These are phyloP conservation scores for Bombus fervidus DNA, from an alignment of 1,140 invertebrate genomes.

Conservation along the genomic window DNA sequence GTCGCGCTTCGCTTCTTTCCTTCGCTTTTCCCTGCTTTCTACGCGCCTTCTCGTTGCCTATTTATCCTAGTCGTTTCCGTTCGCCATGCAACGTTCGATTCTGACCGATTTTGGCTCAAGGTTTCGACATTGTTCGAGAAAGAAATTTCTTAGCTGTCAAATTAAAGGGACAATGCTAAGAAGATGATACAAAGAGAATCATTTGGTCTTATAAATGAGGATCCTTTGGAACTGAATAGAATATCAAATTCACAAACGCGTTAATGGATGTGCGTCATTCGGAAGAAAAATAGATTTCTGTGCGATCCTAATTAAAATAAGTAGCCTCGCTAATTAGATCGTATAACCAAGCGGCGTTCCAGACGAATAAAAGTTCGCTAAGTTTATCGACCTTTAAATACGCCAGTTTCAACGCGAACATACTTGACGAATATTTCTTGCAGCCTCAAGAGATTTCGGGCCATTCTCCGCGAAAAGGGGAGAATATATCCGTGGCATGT, in stretches of 20 bases:
- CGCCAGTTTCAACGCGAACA: neutral
- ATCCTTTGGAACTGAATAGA: too few species aligned
- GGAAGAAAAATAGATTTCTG: too few species aligned
- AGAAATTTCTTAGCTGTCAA: neutral
- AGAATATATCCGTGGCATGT: constrained; percentile 5
- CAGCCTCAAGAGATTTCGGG: neutral
- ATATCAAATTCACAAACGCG: neutral
- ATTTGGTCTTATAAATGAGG: too few species aligned
- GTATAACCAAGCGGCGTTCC: neutral
- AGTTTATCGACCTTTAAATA: constrained; percentile 35
- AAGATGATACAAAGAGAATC: neutral
- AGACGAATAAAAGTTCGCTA: constrained; percentile 1
- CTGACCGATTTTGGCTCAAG: neutral
- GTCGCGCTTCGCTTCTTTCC: constrained; percentile 23
- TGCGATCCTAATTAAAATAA: constrained; percentile 13
- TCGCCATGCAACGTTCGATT: neutral
- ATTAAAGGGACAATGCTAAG: too few species aligned
- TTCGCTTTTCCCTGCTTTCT: neutral
- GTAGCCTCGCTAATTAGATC: neutral
- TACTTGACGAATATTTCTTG: neutral
- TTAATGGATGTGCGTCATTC: neutral
- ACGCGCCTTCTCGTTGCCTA: neutral
- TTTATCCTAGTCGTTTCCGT: constrained; percentile 23
- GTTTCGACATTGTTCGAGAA: neutral
- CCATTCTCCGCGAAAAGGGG: constrained; percentile 10